A percentile compares a stretch with the other conserved stretches of the same genome.
These are phyloP conservation scores for Drosophila barbarae DNA, from an alignment of 2,888 invertebrate genomes.

Conservation along the genomic window DNA sequence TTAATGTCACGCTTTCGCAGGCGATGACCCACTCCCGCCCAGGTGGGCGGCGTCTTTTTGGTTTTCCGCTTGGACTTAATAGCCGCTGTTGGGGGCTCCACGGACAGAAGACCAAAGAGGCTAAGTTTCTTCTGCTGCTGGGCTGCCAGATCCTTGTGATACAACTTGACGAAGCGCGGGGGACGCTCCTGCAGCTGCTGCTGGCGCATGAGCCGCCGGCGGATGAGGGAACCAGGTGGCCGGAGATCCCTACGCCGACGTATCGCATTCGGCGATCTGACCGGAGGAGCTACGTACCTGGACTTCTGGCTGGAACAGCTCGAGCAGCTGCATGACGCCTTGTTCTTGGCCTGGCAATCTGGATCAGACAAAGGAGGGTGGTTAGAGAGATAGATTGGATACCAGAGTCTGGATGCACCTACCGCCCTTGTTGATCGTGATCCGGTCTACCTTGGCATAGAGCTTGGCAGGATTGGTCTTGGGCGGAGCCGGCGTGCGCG, in stretches of 20 bases:
- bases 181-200: conserved; percentile 61
- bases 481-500: conserved; percentile 55
- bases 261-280: conserved; percentile 53
- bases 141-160: conserved; percentile 62
- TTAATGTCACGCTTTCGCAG: conserved; percentile 76
- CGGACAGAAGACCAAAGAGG: conserved; percentile 38
- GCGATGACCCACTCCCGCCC: conserved; percentile 44
- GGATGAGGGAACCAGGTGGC: conserved; percentile 49
- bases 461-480: conserved; percentile 55
- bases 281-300: conserved; percentile 72
- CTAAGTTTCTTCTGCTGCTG: conserved; percentile 42
- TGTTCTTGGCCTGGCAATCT: conserved; percentile 59
- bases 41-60: conserved; percentile 47
- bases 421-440: conserved; percentile 71
- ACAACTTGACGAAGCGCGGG: conserved; percentile 67
- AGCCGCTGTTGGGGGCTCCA: not conserved
- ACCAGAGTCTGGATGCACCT: conserved; percentile 7
- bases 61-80: conserved; percentile 54
- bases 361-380: not conserved
- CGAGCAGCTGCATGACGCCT: conserved; percentile 61
- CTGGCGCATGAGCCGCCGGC: conserved; percentile 57
- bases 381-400: not conserved
- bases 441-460: conserved; percentile 70
- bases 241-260: conserved; percentile 70
- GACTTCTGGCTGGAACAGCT: conserved; percentile 49